Evolutionary conservation across 1,140 invertebrate genomes (phyloP), one percentile per base, ranked within the genome.

Genomic region (Tribolium madens): DNA sequence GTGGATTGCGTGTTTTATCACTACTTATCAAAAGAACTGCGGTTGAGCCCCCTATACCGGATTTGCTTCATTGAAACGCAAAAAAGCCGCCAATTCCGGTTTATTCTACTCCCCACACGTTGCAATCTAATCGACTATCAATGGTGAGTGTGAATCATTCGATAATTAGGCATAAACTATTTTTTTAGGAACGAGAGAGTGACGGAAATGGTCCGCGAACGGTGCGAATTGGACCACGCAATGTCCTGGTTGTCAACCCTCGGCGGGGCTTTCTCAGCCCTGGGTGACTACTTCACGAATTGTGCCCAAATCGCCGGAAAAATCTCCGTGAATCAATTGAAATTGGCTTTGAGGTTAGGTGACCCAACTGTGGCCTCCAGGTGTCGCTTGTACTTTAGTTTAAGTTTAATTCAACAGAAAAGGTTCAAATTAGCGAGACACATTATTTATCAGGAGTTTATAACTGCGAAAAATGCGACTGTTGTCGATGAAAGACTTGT

Each of bases 191-290:
- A 83, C 75, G 70, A 82, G 10, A 14, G 78, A 14, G 47, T 84
- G 10, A 74, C 47, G 70, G 26, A 64, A 70, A 87, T 89, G 80
- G 86, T 86, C 15, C 87, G 87, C 86, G 92, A 94, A 86, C 88
- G 89, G 78, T 88, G 92, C 78, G 92, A 96, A 87, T 87, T 96
- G 78, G 94, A 96, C 83, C 90, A 95, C 88, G 89, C 93, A 5
- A 93, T 98, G 89, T 96, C 95, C 2, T 98, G 96, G 96, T 87
- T 98, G 1, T 98, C 96, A n/a, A 98, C 97, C 0, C 88, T 99
- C 9, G 97, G 97, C 57, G 97, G 97, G 48, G 97, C 95, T 3
- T 98, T 95, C 87, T 98, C 97, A 14, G 93, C 96, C 5, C 88
- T 98, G 53, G 97, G 97, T 12, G 97, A 98, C 84, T 90, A 94